Conservation (phyloP, 2,888 invertebrate species). For the Nebria brevicollis region DNA sequence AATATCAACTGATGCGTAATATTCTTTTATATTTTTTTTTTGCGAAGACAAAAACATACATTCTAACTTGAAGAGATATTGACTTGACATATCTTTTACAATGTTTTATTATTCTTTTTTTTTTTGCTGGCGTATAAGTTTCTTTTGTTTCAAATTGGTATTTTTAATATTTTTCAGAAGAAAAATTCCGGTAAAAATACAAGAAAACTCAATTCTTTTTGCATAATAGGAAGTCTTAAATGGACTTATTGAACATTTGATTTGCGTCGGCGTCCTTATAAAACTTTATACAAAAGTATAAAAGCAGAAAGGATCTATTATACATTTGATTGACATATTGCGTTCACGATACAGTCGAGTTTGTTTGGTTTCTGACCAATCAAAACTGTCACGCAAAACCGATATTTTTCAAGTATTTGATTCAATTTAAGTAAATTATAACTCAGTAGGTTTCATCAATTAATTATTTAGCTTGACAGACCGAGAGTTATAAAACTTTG, state of each 20-base stretch:
- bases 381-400: neutral
- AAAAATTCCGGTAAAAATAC: slow-evolving; percentile 15
- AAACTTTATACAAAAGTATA: neutral
- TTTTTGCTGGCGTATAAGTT: neutral
- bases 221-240: slow-evolving; percentile 38
- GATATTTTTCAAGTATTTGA: neutral
- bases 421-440: neutral
- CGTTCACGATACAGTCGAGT: neutral
- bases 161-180: slow-evolving; percentile 28
- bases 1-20: too few relatives aligned
- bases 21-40: too few relatives aligned
- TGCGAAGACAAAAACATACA: too few relatives aligned
- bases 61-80: too few relatives aligned
- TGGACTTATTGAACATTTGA: slow-evolving; percentile 29
- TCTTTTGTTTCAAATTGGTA: slow-evolving; percentile 15
- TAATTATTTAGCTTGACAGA: neutral
- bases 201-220: slow-evolving; percentile 39
- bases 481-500: neutral
- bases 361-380: neutral
- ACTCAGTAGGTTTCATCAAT: neutral
- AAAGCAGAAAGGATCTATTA: neutral
- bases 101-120: too few relatives aligned
- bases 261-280: neutral
- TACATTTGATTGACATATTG: neutral
- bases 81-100: too few relatives aligned